Base-by-base conservation (phyloP, 2,797 vertebrate genomes). In the Coregonus sp. region DNA sequence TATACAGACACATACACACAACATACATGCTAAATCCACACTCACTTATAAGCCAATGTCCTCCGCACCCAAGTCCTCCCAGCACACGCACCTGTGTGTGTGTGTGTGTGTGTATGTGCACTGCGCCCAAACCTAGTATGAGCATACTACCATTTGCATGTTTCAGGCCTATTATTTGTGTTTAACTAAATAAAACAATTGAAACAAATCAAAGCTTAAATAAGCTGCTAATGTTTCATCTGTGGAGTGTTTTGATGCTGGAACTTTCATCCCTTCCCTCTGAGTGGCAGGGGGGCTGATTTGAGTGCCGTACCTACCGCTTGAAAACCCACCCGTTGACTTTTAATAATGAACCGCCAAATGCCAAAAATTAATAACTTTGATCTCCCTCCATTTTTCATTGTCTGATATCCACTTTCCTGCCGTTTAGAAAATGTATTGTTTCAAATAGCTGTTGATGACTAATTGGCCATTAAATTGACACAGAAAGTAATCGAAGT, bases 351-450 rank as follows among this genome's bases (percentile, higher is more conserved):
- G 12, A 77, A 72, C 40, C 77, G 78, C 72, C 20, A 78, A 87
- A 85, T 72, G 73, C 71, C 70, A 72, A 80, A 86, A 86, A 89
- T 90, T 80, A 86, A 85, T 85, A 80, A 82, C 65, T 71, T 73
- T 56, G 20, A 69, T 70, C 54, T 72, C 51, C 54, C 78, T 63
- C 59, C 59, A 66, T 82, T 85, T 82, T 75, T 70, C 75, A 80
- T 81, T 33, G 59, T 79, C 56, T 81, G 69, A 80, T 74, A 67
- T 81, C 80, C 76, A 67, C 70, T 50, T 29, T 25, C 7, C 80
- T 74, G 40, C 77, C 52, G 78, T 80, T 80, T 77, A 67, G 66
- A 78, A 81, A 78, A 83, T 82, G 80, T 80, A 69, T 82, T 61
- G 76, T 82, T 78, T 81, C 31, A 16, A 76, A 66, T 31, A 73